Percentiles rank a stretch among this genome's conserved stretches.
phyloP scores from a whole-genome alignment of 2,797 vertebrate genomes.

The Cossypha dichroa region DNA sequence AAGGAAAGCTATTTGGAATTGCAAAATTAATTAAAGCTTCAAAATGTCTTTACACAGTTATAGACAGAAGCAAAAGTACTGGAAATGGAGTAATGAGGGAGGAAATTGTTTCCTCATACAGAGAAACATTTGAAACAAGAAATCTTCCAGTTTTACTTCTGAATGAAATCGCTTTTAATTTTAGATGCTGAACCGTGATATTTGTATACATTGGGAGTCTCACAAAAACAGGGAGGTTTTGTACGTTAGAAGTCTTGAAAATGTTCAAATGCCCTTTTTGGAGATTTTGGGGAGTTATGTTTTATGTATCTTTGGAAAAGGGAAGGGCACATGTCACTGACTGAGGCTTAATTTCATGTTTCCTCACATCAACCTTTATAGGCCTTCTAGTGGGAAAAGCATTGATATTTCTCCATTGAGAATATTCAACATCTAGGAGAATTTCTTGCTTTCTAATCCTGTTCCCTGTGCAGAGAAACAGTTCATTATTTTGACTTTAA shows the following conservation, averaged over 20 bases:
- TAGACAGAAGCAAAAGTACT: slow-evolving; percentile 36
- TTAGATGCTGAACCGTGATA: neutral
- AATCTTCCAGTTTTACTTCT: neutral
- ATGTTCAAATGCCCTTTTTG: neutral
- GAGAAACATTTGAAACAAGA: slow-evolving; percentile 10
- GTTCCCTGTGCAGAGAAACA: neutral
- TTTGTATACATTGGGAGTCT: neutral
- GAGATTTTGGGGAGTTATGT: neutral
- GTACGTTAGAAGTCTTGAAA: neutral
- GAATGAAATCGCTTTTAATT: neutral
- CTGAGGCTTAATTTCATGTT: neutral
- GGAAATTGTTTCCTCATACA: slow-evolving; percentile 25
- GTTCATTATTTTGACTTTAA: neutral
- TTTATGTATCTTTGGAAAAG: neutral
- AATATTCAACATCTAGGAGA: neutral
- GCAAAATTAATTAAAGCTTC: slow-evolving; percentile 65
- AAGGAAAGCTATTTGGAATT: slow-evolving; percentile 57
- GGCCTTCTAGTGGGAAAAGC: fast-evolving
- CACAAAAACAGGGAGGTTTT: neutral
- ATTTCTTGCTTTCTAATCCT: neutral
- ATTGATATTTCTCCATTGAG: neutral
- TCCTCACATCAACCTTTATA: neutral
- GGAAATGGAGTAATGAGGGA: slow-evolving; percentile 36
- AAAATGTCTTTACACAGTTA: slow-evolving; percentile 31
- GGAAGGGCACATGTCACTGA: neutral